Conservation (phyloP, 2,888 invertebrate species). For the Athalia rosae region DNA sequence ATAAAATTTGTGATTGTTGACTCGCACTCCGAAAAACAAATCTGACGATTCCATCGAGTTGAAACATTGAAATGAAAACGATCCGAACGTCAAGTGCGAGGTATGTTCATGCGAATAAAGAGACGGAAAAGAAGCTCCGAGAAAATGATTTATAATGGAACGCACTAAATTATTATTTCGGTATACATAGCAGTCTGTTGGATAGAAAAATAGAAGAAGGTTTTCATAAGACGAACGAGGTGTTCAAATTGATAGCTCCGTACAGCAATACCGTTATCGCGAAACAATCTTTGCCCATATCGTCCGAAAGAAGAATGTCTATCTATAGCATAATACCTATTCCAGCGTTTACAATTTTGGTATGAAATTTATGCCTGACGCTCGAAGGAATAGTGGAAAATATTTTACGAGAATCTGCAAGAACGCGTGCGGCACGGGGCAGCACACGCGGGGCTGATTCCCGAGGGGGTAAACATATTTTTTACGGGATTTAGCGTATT, state of each 20-base stretch:
- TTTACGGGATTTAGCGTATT: conserved; percentile 52
- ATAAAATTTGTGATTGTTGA: no score
- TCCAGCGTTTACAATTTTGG: conserved; percentile 35
- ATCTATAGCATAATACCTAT: neutral
- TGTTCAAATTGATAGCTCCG: conserved; percentile 25
- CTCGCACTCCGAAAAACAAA: no score
- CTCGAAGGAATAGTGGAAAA: conserved; percentile 38
- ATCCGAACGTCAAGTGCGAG: no score
- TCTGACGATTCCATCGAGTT: no score
- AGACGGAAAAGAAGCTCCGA: no score
- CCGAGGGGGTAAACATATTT: conserved; percentile 49
- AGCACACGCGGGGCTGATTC: neutral
- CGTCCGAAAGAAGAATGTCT: conserved; percentile 8
- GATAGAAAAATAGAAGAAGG: neutral
- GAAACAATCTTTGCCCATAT: conserved; percentile 4
- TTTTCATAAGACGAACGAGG: neutral
- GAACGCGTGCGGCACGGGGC: neutral
- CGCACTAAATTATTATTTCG: neutral
- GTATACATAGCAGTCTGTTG: neutral
- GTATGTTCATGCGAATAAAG: no score
- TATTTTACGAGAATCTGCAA: conserved; percentile 30
- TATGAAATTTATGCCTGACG: conserved; percentile 17
- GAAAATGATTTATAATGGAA: no score
- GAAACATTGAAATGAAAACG: no score
- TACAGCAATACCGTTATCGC: neutral